These are phyloP conservation scores for Sardina pilchardus DNA, from an alignment of 2,113 vertebrate species.

Conservation along the genomic window DNA sequence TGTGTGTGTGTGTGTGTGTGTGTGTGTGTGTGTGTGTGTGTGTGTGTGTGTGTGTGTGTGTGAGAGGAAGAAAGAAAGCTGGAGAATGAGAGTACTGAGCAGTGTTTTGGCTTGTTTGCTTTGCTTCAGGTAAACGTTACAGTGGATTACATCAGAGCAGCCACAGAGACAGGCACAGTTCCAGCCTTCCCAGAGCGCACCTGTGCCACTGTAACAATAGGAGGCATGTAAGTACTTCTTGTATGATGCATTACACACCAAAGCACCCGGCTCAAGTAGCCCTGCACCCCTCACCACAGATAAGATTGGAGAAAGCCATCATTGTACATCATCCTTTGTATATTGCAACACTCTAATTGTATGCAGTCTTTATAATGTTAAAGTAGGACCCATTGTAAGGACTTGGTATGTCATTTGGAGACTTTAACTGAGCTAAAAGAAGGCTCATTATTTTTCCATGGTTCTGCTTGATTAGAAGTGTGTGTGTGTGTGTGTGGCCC, in stretches of 20 bases:
- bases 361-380: too few species aligned
- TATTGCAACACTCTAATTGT: too few species aligned
- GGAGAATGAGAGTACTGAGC: neutral
- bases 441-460: too few species aligned
- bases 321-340: neutral
- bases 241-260: neutral
- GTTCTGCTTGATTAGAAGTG: too few species aligned
- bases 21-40: too few species aligned
- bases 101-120: slow-evolving; percentile 32
- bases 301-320: neutral
- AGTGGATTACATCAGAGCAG: slow-evolving; percentile 95
- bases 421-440: too few species aligned
- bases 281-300: neutral
- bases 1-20: neutral
- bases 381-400: too few species aligned
- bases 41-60: neutral
- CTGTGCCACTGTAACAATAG: slow-evolving; percentile 93
- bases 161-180: slow-evolving; percentile 76
- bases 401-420: too few species aligned
- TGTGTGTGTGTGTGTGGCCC: neutral
- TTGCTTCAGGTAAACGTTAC: slow-evolving; percentile 86
- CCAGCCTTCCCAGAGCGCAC: slow-evolving; percentile 93
- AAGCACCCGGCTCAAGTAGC: neutral
- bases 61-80: neutral
- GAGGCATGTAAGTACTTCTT: slow-evolving; percentile 86